Evolutionary conservation across 2,888 invertebrate species (phyloP), one percentile per base, ranked within the genome.

Genomic region (Aethes cnicana): DNA sequence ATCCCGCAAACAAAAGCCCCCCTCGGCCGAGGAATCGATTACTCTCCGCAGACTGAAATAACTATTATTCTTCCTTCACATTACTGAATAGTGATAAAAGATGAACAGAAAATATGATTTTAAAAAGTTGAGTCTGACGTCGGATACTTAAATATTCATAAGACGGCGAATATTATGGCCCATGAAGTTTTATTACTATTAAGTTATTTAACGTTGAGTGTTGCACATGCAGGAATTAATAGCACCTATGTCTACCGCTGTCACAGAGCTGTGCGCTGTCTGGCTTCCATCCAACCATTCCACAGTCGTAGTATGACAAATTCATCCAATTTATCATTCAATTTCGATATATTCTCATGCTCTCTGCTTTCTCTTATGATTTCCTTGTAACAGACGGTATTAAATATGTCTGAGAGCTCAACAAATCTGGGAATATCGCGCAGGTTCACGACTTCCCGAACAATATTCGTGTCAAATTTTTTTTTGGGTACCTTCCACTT

Each of bases 111-210:
- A 21, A 43, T 44, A 37, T 37, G 12, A 30, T 30, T 42, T 30
- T 35, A 11, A 16, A 43, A 28, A 30, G 35, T 42, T 16, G n/a
- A 14, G 25, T 3, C 21, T 9, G 6, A 23, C 4, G 4, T n/a
- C 4, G 26, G 18, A 14, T 18, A 28, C 7, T n/a, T 37, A 18
- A 21, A 30, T 37, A 85, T 86, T 85, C 85, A 81, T 82, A 81
- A 84, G 82, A 83, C 32, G 9, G 11, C 81, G 82, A 82, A 82
- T 81, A 79, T 84, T 84, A 85, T 81, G 69, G 79, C 75, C 81
- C 79, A 78, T 84, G 85, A 86, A 85, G 81, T 72, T 83, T 85
- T 85, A 84, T 81, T 77, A 82, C 84, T 84, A 77, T 80, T 84
- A 84, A 84, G 81, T 84, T 85, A 84, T 85, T 85, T 86, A 85